Conservation (phyloP, 2,888 invertebrate genomes). For the Tupiocoris notatus region DNA sequence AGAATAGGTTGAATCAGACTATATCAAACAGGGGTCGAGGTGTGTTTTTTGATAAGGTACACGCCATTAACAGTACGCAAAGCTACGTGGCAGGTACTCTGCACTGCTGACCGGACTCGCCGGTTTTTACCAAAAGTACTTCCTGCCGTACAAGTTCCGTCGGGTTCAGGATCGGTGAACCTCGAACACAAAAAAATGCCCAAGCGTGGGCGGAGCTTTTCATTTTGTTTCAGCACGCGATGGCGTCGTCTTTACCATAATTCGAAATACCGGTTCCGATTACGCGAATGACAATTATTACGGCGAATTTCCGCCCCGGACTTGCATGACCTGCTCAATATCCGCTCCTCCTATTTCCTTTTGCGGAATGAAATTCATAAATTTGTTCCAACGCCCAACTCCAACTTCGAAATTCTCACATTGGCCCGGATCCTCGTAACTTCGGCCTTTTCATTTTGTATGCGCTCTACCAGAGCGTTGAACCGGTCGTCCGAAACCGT, state of each 20-base stretch:
- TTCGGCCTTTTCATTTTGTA: too few species aligned
- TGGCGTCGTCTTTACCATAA: neutral
- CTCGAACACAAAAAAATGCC: neutral
- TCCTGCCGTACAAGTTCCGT: neutral
- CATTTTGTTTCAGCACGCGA: neutral
- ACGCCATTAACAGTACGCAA: neutral
- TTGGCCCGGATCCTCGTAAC: too few species aligned
- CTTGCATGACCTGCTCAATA: too few species aligned
- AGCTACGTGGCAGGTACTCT: neutral
- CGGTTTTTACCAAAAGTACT: too few species aligned
- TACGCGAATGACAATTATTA: neutral
- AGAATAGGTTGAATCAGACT: neutral
- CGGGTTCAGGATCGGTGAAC: neutral
- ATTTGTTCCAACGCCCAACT: too few species aligned
- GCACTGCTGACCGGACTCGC: too few species aligned
- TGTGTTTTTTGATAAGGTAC: neutral
- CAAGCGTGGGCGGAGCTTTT: neutral
- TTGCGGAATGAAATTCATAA: too few species aligned
- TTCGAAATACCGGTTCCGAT: neutral
- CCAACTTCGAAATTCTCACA: too few species aligned
- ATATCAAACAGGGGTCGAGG: neutral
- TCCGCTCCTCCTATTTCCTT: too few species aligned
- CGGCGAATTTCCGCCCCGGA: too few species aligned
- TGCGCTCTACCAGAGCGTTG: neutral
- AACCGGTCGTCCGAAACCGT: neutral